Evolutionary conservation across 2,113 vertebrate genomes (phyloP).

Genomic region (Falco punctatus): DNA sequence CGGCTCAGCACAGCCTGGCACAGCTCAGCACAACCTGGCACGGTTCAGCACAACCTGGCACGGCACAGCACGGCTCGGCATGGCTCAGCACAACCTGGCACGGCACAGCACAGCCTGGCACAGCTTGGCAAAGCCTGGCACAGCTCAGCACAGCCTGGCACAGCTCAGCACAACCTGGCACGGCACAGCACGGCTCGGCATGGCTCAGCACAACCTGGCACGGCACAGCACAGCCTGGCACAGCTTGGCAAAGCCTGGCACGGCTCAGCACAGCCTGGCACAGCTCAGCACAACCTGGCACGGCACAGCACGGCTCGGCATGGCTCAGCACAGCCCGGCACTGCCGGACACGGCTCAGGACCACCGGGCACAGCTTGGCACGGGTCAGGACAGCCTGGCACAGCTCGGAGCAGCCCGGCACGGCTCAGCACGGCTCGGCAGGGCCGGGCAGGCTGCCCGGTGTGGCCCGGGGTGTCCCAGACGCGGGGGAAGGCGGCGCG

Average conservation of each 20-base stretch:
- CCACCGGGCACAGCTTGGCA: background rate
- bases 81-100: background rate
- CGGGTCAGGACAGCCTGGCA: too few species aligned
- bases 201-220: too few species aligned
- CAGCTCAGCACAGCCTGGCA: fast-evolving
- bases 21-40: fast-evolving
- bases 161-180: background rate
- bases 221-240: background rate
- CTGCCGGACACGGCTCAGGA: background rate
- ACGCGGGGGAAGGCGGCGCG: background rate
- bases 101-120: background rate
- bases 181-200: fast-evolving
- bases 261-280: fast-evolving
- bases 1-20: fast-evolving
- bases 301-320: fast-evolving
- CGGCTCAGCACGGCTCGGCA: too few species aligned
- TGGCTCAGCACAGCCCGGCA: background rate
- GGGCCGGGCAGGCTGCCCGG: background rate
- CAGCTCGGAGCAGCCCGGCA: too few species aligned
- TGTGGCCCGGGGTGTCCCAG: background rate
- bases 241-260: background rate
- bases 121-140: too few species aligned
- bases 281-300: background rate
- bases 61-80: fast-evolving
- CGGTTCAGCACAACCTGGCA: background rate